phyloP scores from a whole-genome alignment of 1,140 invertebrate species.

The Drosophila arizonae region DNA sequence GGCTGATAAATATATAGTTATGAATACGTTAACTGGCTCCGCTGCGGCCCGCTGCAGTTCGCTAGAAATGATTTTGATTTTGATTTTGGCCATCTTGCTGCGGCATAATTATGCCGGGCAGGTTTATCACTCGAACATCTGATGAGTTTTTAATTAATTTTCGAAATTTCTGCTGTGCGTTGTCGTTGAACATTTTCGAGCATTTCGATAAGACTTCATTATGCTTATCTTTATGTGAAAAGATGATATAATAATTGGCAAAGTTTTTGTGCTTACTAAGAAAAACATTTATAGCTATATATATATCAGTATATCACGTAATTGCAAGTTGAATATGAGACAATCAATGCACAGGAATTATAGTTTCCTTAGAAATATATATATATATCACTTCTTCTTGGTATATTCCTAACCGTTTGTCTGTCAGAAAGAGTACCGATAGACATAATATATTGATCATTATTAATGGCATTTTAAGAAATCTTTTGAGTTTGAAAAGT shows the following conservation, averaged over 20 bases:
- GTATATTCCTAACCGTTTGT: too few relatives aligned
- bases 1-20: constrained; percentile 80
- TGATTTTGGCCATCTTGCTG: constrained; percentile 26
- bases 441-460: too few relatives aligned
- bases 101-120: constrained; percentile 50
- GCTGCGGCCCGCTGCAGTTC: constrained; percentile 9
- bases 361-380: too few relatives aligned
- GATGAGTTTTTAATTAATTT: constrained; percentile 80
- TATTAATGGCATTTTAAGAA: too few relatives aligned
- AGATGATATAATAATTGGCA: constrained; percentile 1
- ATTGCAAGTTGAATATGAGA: too few relatives aligned
- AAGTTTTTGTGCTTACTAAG: neutral
- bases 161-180: constrained; percentile 19
- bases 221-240: neutral
- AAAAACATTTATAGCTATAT: too few relatives aligned
- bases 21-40: constrained; percentile 71
- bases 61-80: constrained; percentile 53
- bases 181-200: constrained; percentile 6
- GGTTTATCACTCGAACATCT: constrained; percentile 65
- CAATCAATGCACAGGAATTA: too few relatives aligned
- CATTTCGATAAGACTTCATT: too few relatives aligned
- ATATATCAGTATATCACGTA: too few relatives aligned
- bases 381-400: too few relatives aligned
- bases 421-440: too few relatives aligned
- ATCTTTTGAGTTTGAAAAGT: too few relatives aligned